These are phyloP conservation scores for Horisme vitalbata DNA, from an alignment of 2,888 invertebrate species.

Conservation along the genomic window DNA sequence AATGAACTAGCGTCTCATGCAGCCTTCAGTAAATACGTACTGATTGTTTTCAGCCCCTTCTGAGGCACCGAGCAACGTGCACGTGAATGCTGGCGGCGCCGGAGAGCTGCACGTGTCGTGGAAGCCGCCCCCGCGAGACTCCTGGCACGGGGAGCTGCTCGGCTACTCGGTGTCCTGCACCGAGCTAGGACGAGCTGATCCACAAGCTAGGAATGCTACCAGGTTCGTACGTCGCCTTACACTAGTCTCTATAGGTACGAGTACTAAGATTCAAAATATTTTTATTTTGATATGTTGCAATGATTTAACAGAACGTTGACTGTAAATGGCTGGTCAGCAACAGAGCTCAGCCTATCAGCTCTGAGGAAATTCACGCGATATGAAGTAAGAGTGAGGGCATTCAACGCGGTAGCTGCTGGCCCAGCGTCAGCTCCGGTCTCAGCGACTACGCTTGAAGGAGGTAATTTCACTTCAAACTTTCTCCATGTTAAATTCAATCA, in stretches of 20 bases:
- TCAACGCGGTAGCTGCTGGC: constrained; percentile 91
- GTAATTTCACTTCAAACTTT: constrained; percentile 49
- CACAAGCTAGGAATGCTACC: constrained; percentile 54
- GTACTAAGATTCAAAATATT: no score
- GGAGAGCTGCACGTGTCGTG: constrained; percentile 89
- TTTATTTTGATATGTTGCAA: no score
- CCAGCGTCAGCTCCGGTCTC: constrained; percentile 87
- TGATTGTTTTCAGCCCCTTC: constrained; percentile 80
- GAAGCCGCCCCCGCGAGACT: constrained; percentile 88
- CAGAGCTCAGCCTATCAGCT: constrained; percentile 84
- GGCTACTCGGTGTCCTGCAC: constrained; percentile 89
- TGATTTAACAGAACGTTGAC: constrained; percentile 73
- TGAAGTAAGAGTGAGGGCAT: constrained; percentile 89
- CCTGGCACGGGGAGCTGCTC: constrained; percentile 89
- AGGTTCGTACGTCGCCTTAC: no score
- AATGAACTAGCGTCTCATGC: no score
- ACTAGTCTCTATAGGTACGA: no score
- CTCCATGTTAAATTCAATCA: no score
- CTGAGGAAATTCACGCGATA: constrained; percentile 91
- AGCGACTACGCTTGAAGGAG: constrained; percentile 88
- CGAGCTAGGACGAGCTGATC: constrained; percentile 80
- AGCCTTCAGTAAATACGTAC: no score
- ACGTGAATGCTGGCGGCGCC: constrained; percentile 86
- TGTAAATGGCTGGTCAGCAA: constrained; percentile 88
- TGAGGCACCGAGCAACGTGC: constrained; percentile 86